Evolutionary conservation across 1,140 invertebrate species (phyloP).

Genomic region (Brachionus rotundiformis): DNA sequence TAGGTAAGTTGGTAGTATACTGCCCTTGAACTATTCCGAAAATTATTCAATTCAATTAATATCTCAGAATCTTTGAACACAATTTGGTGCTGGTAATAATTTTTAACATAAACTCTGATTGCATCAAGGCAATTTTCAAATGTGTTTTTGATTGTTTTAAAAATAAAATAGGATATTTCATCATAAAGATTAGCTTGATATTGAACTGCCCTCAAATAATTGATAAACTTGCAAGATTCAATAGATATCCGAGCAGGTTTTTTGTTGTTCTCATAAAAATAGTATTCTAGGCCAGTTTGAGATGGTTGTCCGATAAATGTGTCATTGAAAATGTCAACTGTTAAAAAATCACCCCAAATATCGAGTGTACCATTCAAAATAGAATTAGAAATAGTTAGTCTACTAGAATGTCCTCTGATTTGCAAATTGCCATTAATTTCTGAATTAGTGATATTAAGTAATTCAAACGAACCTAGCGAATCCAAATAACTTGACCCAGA

Average conservation of each 20-base stretch:
- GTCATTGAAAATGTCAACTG: background rate
- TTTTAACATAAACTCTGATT: background rate
- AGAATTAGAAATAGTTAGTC: background rate
- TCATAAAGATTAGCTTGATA: background rate
- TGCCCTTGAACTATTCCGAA: background rate
- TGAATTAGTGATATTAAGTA: background rate
- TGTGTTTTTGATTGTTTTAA: background rate
- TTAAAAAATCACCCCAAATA: background rate
- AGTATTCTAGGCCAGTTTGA: background rate
- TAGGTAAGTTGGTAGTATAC: background rate
- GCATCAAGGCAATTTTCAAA: background rate
- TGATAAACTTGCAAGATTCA: background rate
- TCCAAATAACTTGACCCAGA: background rate
- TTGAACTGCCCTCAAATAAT: background rate
- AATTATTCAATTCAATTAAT: background rate
- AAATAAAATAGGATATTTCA: background rate
- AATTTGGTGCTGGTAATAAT: background rate
- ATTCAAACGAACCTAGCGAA: background rate
- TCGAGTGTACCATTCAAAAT: background rate
- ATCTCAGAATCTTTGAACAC: background rate
- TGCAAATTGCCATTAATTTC: background rate
- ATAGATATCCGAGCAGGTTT: background rate
- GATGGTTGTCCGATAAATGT: background rate
- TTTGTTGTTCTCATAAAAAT: background rate
- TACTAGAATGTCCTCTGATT: background rate